Evolutionary conservation across 1,140 invertebrate genomes (phyloP).

Genomic region (Magallana angulata): DNA sequence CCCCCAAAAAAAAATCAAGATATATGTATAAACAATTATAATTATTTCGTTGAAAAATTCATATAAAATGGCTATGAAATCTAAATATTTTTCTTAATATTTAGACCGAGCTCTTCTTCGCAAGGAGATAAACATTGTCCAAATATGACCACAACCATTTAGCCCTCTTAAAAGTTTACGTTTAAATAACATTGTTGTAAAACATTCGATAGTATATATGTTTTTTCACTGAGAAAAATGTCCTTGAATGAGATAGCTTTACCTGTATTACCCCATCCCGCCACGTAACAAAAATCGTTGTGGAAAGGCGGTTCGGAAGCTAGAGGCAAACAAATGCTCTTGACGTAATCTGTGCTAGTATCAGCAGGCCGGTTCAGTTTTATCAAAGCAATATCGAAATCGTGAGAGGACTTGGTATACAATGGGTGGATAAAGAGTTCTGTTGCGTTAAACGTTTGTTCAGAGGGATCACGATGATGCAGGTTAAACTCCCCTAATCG

Average conservation of each 20-base stretch:
- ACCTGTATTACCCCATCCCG: conserved; percentile 36
- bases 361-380: conserved; percentile 46
- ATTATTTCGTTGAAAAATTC: no score
- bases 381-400: conserved; percentile 60
- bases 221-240: no score
- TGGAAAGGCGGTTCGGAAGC: not conserved
- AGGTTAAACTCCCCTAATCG: conserved; percentile 45
- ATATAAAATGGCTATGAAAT: no score
- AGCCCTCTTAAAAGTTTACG: no score
- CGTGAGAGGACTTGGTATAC: conserved; percentile 40
- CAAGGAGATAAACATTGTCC: no score
- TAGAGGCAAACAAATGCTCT: conserved; percentile 39
- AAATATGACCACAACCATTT: no score
- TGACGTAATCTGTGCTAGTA: conserved; percentile 29
- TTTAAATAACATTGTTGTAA: no score
- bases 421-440: conserved; percentile 47
- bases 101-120: no score
- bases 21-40: no score
- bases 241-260: not conserved
- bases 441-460: conserved; percentile 48
- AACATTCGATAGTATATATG: no score
- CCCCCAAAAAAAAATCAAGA: no score
- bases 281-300: conserved; percentile 29
- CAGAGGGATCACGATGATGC: conserved; percentile 29
- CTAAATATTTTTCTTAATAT: no score